Percentiles rank a stretch among this genome's conserved stretches.
Conservation (phyloP, 53 echinoderm and acorn worm species). For the Echinarachnius parma region DNA sequence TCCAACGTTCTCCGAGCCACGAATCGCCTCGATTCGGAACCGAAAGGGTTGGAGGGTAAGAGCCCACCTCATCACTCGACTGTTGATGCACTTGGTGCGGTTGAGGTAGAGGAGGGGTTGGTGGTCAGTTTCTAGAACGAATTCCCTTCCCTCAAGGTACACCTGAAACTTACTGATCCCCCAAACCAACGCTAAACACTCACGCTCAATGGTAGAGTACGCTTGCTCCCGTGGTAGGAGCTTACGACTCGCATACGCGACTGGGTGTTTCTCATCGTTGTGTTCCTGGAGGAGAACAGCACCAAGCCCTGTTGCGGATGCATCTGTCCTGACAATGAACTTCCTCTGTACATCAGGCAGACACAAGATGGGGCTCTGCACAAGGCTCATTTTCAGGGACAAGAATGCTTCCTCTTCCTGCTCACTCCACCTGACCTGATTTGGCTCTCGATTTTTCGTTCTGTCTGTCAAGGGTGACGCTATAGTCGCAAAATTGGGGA, state of each 20-base stretch:
- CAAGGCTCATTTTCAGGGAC: neutral
- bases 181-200: conserved; percentile 63
- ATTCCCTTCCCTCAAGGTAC: conserved; percentile 34
- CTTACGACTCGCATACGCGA: conserved; percentile 52
- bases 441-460: conserved; percentile 9
- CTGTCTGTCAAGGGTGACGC: conserved; percentile 37
- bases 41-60: conserved; percentile 29
- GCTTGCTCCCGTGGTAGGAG: conserved; percentile 37
- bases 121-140: conserved; percentile 28
- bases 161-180: conserved; percentile 52
- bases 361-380: conserved; percentile 20
- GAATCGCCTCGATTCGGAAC: conserved; percentile 39
- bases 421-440: conserved; percentile 22
- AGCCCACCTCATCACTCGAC: conserved; percentile 20
- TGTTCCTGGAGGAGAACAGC: conserved; percentile 41
- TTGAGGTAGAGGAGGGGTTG: conserved; percentile 7
- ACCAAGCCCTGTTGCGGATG: conserved; percentile 13
- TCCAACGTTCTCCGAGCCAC: conserved; percentile 58
- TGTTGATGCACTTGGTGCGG: conserved; percentile 12
- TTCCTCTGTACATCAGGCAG: conserved; percentile 1
- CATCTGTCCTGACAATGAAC: conserved; percentile 27
- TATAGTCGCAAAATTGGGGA: conserved; percentile 32
- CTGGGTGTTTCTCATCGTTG: conserved; percentile 30
- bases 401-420: conserved; percentile 10
- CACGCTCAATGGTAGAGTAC: conserved; percentile 50